Evolutionary conservation across 2,797 vertebrate species (phyloP).

Genomic region (Alca torda): DNA sequence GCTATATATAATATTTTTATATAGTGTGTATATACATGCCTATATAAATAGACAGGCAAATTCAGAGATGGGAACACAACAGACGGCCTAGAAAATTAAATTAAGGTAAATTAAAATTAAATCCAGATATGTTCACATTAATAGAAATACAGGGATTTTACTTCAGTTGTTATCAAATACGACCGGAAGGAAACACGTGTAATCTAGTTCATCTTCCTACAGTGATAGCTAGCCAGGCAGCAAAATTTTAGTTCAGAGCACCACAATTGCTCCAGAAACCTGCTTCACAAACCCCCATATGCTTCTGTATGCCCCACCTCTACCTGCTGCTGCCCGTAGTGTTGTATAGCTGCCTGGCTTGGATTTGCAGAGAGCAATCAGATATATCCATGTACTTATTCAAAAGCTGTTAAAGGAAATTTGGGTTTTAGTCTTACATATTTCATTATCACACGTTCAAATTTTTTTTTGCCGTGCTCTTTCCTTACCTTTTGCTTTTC

Average conservation of each 20-base stretch:
- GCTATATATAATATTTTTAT: background rate
- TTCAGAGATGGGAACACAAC: background rate
- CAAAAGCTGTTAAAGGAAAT: background rate
- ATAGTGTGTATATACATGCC: no score
- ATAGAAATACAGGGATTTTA: background rate
- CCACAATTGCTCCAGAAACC: background rate
- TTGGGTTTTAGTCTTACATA: background rate
- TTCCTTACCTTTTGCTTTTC: background rate
- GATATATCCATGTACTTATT: background rate
- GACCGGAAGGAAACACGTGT: background rate
- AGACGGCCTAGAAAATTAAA: background rate
- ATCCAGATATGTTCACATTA: background rate
- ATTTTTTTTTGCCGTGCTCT: background rate
- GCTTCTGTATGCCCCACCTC: background rate
- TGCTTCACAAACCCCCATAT: background rate
- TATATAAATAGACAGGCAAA: background rate
- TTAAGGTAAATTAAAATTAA: background rate
- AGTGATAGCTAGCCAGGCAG: background rate
- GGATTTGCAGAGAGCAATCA: background rate
- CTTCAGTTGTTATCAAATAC: background rate
- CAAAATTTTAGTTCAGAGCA: background rate
- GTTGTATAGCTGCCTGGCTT: background rate
- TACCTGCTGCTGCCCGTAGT: background rate
- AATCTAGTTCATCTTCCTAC: background rate
- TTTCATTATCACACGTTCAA: background rate